These are phyloP conservation scores for Dinocampus coccinellae DNA, from an alignment of 2,888 invertebrate species.

Conservation along the genomic window DNA sequence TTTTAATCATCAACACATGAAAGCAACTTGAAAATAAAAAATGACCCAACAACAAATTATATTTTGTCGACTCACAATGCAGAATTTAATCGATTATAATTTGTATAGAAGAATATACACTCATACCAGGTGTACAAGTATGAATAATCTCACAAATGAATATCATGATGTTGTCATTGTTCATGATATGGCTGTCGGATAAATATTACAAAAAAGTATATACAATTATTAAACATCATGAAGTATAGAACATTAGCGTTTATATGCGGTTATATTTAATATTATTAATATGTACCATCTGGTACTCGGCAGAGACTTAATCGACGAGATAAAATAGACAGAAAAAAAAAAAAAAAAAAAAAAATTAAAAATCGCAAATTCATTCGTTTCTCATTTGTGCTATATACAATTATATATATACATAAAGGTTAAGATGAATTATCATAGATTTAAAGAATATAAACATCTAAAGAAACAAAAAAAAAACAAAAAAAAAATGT, in stretches of 20 bases:
- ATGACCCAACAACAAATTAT: conserved; percentile 1
- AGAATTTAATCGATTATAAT: background rate
- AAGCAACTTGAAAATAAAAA: conserved; percentile 12
- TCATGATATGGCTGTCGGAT: conserved; percentile 3
- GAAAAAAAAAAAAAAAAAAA: background rate
- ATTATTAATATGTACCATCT: background rate
- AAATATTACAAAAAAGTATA: background rate
- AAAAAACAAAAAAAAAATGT: background rate
- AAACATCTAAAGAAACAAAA: no score
- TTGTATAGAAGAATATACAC: background rate
- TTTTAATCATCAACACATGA: background rate
- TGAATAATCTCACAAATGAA: background rate
- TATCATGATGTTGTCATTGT: conserved; percentile 12
- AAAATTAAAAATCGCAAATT: background rate
- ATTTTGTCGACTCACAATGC: background rate
- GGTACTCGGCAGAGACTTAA: conserved; percentile 9
- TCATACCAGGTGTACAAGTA: background rate
- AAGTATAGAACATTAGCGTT: background rate
- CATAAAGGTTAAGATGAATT: no score
- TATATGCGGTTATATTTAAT: background rate
- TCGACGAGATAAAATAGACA: background rate
- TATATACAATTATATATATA: no score
- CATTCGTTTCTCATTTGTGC: background rate
- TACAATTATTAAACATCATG: background rate
- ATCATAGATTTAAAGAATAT: no score